Evolutionary conservation across 2,797 vertebrate species (phyloP), one percentile per base, ranked within the genome.

Genomic region (Scleropages formosus): DNA sequence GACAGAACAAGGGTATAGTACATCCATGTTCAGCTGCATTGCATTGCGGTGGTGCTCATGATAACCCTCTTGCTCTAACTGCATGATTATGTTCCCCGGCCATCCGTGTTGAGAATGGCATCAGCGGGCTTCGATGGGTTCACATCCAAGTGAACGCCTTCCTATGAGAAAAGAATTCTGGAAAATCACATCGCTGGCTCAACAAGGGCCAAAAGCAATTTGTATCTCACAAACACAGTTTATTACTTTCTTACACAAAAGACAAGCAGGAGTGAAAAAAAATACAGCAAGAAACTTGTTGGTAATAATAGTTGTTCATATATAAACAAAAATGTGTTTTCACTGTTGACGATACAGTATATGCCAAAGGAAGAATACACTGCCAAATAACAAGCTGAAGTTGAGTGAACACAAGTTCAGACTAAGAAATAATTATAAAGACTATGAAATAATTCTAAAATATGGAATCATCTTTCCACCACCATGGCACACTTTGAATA

Each of bases 21-120:
- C 47, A 51, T 78, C 26, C 9, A 22, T 66, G 66, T 39, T 51
- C 26, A 74, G 80, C n/a, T 58, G 31, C 53, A 53, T 20, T 44
- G 44, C 27, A n/a, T n/a, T 15, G 22, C 77, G 78, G 75, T 75
- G 46, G 39, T 71, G 24, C 56, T 51, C 49, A 80, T 56, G 58
- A 58, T 20, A 31, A 80, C 74, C n/a, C 60, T 76, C 47, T 76
- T 63, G 59, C 82, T 85, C 88, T 80, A 80, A 79, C 84, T 83
- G 85, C 83, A 86, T 89, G 87, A 90, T 89, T 89, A 88, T 80
- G 79, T 81, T 83, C 76, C 76, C 83, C 75, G 81, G 85, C 81
- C 83, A 77, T 69, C 77, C 79, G 80, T 79, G 81, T 84, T 85
- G 84, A 80, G 80, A 76, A 80, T 75, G 80, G 81, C 80, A 87